Evolutionary conservation across 2,797 vertebrate genomes (phyloP).

Genomic region (Pangasius larnaudii): DNA sequence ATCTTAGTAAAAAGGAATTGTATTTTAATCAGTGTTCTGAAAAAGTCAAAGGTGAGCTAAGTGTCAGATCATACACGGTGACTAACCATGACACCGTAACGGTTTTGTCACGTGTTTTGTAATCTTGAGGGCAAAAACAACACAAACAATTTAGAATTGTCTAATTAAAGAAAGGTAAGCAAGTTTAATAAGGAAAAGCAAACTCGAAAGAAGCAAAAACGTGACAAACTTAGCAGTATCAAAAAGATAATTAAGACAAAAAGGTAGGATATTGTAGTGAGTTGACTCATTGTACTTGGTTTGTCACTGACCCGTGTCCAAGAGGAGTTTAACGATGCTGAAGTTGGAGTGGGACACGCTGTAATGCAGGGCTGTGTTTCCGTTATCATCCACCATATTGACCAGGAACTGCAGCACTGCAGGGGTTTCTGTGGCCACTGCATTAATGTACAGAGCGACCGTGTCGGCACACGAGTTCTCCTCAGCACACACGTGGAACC

Average conservation of each 20-base stretch:
- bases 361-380: constrained; percentile 95
- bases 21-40: background rate
- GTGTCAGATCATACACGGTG: background rate
- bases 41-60: background rate
- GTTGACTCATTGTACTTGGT: background rate
- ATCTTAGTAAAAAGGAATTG: background rate
- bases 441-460: constrained; percentile 78
- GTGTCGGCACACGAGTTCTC: constrained; percentile 77
- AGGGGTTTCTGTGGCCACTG: constrained; percentile 71
- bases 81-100: background rate
- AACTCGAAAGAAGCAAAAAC: background rate
- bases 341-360: constrained; percentile 95
- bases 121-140: background rate
- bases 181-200: background rate
- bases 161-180: background rate
- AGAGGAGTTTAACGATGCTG: constrained; percentile 81
- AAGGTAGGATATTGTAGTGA: background rate
- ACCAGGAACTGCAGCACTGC: constrained; percentile 83
- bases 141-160: background rate
- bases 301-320: constrained; percentile 84
- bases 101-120: background rate
- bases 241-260: background rate
- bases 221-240: background rate
- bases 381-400: constrained; percentile 90
- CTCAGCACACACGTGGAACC: constrained; percentile 89